Base-by-base conservation (phyloP, 2,113 vertebrate species). In the Piaya cayana region DNA sequence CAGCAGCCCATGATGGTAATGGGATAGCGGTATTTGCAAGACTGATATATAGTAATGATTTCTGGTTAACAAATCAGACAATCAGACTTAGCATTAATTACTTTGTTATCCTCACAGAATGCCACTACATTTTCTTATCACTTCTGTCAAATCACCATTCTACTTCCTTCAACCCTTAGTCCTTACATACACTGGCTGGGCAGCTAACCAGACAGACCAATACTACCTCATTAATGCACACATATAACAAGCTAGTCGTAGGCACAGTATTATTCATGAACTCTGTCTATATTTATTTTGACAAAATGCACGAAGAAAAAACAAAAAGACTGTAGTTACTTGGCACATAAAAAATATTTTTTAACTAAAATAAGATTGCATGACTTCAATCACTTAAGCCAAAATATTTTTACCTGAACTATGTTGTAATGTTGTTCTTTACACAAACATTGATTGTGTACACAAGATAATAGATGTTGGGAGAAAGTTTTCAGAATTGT, bases 131-230 rank as follows among this genome's bases (percentile, higher is more conserved):
- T 93, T 95, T 64, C 88, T 90, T 75, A 82, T 60, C 72, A 78
- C 72, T 93, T 94, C 60, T 91, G 83, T 88, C 86, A 78, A 79
- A 85, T 50, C 93, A 86, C 86, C 32, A 85, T 81, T 39, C 59
- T 95, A 77, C 94, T 94, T 65, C 72, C 63, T 95, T 92, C 91
- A 95, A 15, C 74, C 60, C 47, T 83, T 26, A 37, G 26, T 86
- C 36, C 25, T 59, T 68, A 43, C 65, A 39, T 18, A 36, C 47
- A 15, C 42, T 70, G 71, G 50, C 82, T 47, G 77, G 37, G 67
- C 53, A 92, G 62, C 13, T 68, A 32, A 68, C 65, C 72, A 68
- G 50, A n/a, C 32, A 82, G 76, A 19, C 45, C 82, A 65, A 63
- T 11, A 14, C 55, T 52, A 74, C 59, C 49, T 30, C 7, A 2